A percentile compares a stretch with the other conserved stretches of the same genome.
These are phyloP conservation scores for Timema podura DNA, from an alignment of 2,888 invertebrate genomes.

Conservation along the genomic window DNA sequence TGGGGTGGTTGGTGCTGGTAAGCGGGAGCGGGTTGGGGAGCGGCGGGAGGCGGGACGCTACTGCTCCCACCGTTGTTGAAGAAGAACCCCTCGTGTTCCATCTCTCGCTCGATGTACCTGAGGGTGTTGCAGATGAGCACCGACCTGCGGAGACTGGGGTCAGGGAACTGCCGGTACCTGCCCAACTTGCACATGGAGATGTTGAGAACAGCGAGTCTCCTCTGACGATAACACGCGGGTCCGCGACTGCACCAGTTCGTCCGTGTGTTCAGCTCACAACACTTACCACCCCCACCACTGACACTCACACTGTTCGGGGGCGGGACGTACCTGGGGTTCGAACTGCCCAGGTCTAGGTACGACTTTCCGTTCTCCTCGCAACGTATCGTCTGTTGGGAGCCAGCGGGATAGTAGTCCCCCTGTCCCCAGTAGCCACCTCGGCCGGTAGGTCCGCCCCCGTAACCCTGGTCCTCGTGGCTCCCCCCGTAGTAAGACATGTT, in stretches of 20 bases:
- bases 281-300: conserved; percentile 45
- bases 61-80: conserved; percentile 40
- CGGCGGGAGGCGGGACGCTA: conserved; percentile 43
- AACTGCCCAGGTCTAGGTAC: conserved; percentile 74
- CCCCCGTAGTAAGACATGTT: conserved; percentile 27
- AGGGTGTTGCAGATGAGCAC: conserved; percentile 92
- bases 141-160: conserved; percentile 83
- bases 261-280: conserved; percentile 70
- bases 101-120: conserved; percentile 82
- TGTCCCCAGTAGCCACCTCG: conserved; percentile 37
- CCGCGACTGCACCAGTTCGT: conserved; percentile 70
- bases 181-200: conserved; percentile 89
- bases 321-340: conserved; percentile 44
- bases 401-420: conserved; percentile 41
- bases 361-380: conserved; percentile 87
- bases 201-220: conserved; percentile 83
- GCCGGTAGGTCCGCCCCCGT: too few relatives aligned
- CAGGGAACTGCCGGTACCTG: conserved; percentile 80
- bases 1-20: conserved; percentile 38
- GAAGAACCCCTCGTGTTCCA: conserved; percentile 58
- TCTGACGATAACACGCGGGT: conserved; percentile 75
- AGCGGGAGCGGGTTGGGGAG: conserved; percentile 45
- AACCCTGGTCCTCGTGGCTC: conserved; percentile 24
- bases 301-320: neutral
- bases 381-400: conserved; percentile 73